Conservation (phyloP, 2,113 vertebrate genomes). For the Hyaena hyaena region DNA sequence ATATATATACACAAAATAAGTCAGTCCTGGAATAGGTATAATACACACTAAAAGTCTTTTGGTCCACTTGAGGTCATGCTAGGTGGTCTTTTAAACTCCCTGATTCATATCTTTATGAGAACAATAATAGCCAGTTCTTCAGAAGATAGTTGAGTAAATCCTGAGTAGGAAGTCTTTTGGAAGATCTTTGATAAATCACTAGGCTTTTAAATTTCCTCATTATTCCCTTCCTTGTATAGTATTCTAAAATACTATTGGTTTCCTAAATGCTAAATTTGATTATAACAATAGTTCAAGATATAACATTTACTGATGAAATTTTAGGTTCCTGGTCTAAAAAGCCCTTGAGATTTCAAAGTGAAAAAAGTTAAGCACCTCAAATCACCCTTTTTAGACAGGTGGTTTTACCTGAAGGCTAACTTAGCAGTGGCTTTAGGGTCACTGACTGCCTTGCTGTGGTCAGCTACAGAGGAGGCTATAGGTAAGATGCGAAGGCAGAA, state of each 20-base stretch:
- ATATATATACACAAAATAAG: neutral
- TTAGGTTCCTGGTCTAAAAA: slow-evolving; percentile 29
- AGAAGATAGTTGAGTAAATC: slow-evolving; percentile 47
- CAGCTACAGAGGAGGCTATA: neutral
- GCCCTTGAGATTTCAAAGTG: neutral
- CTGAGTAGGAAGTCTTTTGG: slow-evolving; percentile 48
- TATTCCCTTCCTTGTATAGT: neutral
- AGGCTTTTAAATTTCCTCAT: slow-evolving; percentile 4
- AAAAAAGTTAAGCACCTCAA: neutral
- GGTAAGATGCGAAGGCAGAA: neutral
- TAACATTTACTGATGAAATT: neutral
- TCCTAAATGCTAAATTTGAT: neutral
- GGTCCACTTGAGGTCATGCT: neutral
- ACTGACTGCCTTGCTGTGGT: neutral
- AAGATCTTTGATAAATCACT: neutral
- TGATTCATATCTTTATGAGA: neutral
- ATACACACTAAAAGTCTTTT: neutral
- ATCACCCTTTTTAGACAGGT: neutral
- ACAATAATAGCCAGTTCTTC: slow-evolving; percentile 34
- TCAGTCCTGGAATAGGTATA: neutral
- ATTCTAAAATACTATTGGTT: slow-evolving; percentile 43
- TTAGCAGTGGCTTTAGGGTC: neutral
- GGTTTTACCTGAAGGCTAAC: neutral
- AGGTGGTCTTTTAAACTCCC: slow-evolving; percentile 43
- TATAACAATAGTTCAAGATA: neutral